Percentiles rank a stretch among this genome's conserved stretches.
These are phyloP conservation scores for Montipora foliosa DNA, from an alignment of 64 coral and sea anemone genomes.

Conservation along the genomic window DNA sequence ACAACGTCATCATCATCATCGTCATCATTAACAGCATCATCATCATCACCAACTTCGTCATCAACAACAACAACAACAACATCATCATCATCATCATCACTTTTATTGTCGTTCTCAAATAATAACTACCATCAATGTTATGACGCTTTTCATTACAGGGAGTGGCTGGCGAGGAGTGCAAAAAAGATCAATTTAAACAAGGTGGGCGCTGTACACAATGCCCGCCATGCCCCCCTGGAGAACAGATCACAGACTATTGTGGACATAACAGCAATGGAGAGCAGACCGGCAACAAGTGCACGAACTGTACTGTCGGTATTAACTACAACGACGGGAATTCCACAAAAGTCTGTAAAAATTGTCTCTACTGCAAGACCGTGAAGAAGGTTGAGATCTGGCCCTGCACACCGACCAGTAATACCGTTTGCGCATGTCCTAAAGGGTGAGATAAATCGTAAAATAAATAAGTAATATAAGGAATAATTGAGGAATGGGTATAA, in stretches of 20 bases:
- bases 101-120: too few relatives aligned
- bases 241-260: neutral
- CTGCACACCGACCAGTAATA: neutral
- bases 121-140: too few relatives aligned
- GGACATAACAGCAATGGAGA: neutral
- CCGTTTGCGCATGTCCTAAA: slow-evolving; percentile 24
- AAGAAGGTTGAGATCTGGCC: neutral
- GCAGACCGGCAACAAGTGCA: neutral
- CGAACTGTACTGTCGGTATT: neutral
- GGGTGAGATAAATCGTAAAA: neutral
- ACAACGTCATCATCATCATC: too few relatives aligned
- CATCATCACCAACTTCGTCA: too few relatives aligned
- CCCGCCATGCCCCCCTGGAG: neutral
- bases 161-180: neutral
- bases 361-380: neutral
- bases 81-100: too few relatives aligned
- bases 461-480: too few relatives aligned
- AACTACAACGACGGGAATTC: neutral
- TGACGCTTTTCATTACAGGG: neutral
- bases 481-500: too few relatives aligned
- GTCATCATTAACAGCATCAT: too few relatives aligned
- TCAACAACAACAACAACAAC: too few relatives aligned
- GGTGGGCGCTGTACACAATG: neutral
- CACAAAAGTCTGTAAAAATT: neutral
- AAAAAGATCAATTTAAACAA: neutral